phyloP scores from a whole-genome alignment of 92 coral and sea anemone genomes.

The Bergia puertoricense region DNA sequence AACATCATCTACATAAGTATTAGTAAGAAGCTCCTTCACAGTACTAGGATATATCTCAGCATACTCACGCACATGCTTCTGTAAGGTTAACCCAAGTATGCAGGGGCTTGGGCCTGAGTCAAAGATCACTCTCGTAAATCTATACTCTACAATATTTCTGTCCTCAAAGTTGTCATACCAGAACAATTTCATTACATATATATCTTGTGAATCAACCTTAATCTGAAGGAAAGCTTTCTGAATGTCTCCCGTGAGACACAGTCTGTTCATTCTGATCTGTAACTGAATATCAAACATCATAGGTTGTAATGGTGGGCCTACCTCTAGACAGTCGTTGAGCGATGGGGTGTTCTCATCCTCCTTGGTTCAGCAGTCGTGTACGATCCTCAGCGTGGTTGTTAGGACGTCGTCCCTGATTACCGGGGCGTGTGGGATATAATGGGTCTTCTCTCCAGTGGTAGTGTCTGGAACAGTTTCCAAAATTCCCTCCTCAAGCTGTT shows the following conservation, averaged over 20 bases:
- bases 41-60: constrained; percentile 42
- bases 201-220: constrained; percentile 32
- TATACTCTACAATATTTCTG: constrained; percentile 19
- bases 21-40: constrained; percentile 48
- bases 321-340: constrained; percentile 50
- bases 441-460: constrained; percentile 49
- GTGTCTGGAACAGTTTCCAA: constrained; percentile 44
- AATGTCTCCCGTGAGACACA: constrained; percentile 50
- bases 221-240: neutral
- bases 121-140: constrained; percentile 58
- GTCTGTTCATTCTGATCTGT: constrained; percentile 34
- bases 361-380: constrained; percentile 63
- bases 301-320: constrained; percentile 53
- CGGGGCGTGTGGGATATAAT: constrained; percentile 50
- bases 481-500: constrained; percentile 53
- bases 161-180: constrained; percentile 47
- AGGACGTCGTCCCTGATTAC: constrained; percentile 49
- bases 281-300: constrained; percentile 23
- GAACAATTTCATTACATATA: constrained; percentile 44
- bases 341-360: constrained; percentile 5
- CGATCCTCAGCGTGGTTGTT: constrained; percentile 56
- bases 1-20: constrained; percentile 58
- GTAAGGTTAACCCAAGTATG: neutral
- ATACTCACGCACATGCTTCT: constrained; percentile 49
- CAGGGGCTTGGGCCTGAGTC: constrained; percentile 3